Evolutionary conservation across 2,113 vertebrate genomes (phyloP).

Genomic region (Meleagris gallopavo): DNA sequence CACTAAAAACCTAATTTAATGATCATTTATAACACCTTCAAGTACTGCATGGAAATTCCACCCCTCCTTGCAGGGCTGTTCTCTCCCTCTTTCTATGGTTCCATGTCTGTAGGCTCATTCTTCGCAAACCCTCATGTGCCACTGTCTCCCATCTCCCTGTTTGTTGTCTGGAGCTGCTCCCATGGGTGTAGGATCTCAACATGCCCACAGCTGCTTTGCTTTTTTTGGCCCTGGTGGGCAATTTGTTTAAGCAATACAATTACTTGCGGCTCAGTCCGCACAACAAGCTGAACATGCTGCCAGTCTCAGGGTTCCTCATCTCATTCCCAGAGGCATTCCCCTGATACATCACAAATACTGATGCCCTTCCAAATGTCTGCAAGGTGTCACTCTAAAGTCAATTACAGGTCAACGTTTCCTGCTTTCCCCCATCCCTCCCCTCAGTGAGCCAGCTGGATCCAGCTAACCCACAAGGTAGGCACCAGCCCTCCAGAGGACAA

Average conservation of each 20-base stretch:
- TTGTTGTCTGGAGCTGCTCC: slow-evolving; percentile 45
- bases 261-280: background rate
- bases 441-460: background rate
- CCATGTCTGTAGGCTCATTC: slow-evolving; percentile 15
- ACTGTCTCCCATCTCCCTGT: slow-evolving; percentile 6
- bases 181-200: background rate
- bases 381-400: background rate
- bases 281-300: background rate
- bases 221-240: background rate
- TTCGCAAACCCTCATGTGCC: slow-evolving; percentile 28
- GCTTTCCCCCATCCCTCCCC: fast-evolving
- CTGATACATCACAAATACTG: background rate
- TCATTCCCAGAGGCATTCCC: background rate
- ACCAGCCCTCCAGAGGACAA: background rate
- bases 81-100: background rate
- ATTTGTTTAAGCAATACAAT: slow-evolving; percentile 23
- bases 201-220: slow-evolving; percentile 32
- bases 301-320: background rate
- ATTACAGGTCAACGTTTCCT: background rate
- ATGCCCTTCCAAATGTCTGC: background rate
- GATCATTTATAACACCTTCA: slow-evolving; percentile 3
- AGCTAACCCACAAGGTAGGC: fast-evolving
- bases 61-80: background rate
- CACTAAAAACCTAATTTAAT: slow-evolving; percentile 30
- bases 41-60: slow-evolving; percentile 39